Evolutionary conservation across 2,113 vertebrate genomes (phyloP).

Genomic region (Forbesichthys agassizii): DNA sequence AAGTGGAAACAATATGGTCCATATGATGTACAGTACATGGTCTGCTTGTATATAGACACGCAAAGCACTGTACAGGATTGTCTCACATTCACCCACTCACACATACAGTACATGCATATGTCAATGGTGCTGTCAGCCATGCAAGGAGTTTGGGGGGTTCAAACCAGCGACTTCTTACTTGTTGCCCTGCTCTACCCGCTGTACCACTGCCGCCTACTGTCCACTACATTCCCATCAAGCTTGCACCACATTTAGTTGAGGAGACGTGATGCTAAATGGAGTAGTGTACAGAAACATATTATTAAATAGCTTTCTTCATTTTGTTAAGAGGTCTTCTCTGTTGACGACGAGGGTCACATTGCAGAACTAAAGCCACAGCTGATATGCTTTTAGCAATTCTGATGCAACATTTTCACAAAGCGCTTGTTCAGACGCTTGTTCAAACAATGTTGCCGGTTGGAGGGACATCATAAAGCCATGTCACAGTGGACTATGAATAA

Average conservation of each 20-base stretch:
- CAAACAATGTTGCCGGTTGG: conserved; percentile 46
- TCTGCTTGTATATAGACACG: no score
- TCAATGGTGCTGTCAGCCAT: no score
- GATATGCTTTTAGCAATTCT: no score
- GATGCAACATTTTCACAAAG: no score
- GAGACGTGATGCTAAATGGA: neutral
- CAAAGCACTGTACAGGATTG: neutral
- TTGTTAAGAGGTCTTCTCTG: neutral
- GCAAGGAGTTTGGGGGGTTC: no score
- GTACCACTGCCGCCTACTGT: neutral
- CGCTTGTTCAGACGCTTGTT: conserved; percentile 11
- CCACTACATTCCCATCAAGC: neutral
- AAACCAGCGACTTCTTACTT: no score
- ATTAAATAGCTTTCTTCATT: no score
- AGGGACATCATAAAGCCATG: conserved; percentile 20
- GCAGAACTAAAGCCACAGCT: no score
- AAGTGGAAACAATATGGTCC: no score
- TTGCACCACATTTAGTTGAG: neutral
- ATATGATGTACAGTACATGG: no score
- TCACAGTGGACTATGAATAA: conserved; percentile 18
- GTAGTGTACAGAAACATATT: neutral
- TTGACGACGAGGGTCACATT: no score
- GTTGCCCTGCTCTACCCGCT: no score
- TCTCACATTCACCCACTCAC: neutral
- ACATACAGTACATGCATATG: neutral